A percentile compares a stretch with the other conserved stretches of the same genome.
phyloP scores from a whole-genome alignment of 2,113 vertebrate species.

The Nibea coibor region DNA sequence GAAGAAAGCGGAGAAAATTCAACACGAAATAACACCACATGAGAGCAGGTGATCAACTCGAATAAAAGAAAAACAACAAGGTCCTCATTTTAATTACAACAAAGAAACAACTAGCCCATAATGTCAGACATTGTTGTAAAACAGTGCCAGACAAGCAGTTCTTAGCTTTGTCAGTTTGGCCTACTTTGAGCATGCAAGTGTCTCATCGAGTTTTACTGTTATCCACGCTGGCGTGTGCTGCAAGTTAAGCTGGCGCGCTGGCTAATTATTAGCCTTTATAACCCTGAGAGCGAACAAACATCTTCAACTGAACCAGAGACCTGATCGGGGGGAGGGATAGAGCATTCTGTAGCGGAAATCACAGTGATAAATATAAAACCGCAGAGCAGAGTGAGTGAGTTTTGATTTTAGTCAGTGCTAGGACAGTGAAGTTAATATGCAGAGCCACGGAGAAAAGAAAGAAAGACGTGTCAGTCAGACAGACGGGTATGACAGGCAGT shows the following conservation, averaged over 20 bases:
- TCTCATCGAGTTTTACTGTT: slow-evolving; percentile 1
- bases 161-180: slow-evolving; percentile 18
- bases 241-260: slow-evolving; percentile 24
- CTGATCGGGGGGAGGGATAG: too few species aligned
- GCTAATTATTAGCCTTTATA: slow-evolving; percentile 78
- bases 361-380: background rate
- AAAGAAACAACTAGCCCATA: background rate
- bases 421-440: background rate
- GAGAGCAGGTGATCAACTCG: too few species aligned
- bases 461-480: background rate
- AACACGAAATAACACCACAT: background rate
- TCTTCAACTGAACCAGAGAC: slow-evolving; percentile 10
- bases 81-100: background rate
- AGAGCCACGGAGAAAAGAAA: background rate
- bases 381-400: background rate
- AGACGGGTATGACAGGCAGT: background rate
- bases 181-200: slow-evolving; percentile 6
- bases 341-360: background rate
- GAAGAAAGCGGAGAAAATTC: background rate
- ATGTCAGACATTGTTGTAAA: background rate
- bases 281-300: slow-evolving; percentile 53
- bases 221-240: slow-evolving; percentile 1
- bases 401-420: background rate
- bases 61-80: background rate
- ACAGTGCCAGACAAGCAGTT: background rate